Base-by-base conservation (phyloP, 2,888 invertebrate genomes). In the Tenthredo notha region DNA sequence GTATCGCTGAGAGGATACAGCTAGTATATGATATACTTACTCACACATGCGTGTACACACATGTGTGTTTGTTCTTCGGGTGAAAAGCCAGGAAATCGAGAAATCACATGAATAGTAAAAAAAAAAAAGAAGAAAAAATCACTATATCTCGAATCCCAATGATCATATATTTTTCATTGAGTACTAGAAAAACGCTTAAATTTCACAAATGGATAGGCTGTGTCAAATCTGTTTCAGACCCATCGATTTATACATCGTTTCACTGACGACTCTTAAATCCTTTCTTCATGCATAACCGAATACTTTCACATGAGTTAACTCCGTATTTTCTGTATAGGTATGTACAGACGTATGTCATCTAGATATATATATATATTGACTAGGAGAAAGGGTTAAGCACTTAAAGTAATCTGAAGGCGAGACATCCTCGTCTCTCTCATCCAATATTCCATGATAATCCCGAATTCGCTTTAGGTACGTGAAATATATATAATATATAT, bases 391-490 rank as follows among this genome's bases (percentile, higher is more conserved):
- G 77, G 77, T 54, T 54, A 18, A 77, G 54, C 50, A 29, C 47
- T n/a, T 29, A 29, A 25, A 77, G 77, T 40, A 77, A 77, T 77
- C 77, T 33, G 29, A 9, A 40, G 54, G 15, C 54, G 77, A 77
- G 77, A 50, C 77, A 77, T 77, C 37, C 29, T 29, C 54, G 6
- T 77, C 77, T 77, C 77, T 77, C 47, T 77, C 29, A 33, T 18
- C 12, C 33, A 54, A 18, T 54, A 18, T 74, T 21, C 43, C 29
- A 29, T 33, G 54, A 77, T 77, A 77, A 77, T 77, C 50, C 54
- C 25, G 54, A 77, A n/a, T 21, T 77, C n/a, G 25, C 74, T 12
- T 12, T 47, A 12, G 6, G 37, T 70, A 50, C 6, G 4, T 5
- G 18, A 50, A 5, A 50, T 18, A 18, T 5, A n/a, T 37, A 33